These are phyloP conservation scores for Pammene fasciana DNA, from an alignment of 2,888 invertebrate genomes.

Conservation along the genomic window DNA sequence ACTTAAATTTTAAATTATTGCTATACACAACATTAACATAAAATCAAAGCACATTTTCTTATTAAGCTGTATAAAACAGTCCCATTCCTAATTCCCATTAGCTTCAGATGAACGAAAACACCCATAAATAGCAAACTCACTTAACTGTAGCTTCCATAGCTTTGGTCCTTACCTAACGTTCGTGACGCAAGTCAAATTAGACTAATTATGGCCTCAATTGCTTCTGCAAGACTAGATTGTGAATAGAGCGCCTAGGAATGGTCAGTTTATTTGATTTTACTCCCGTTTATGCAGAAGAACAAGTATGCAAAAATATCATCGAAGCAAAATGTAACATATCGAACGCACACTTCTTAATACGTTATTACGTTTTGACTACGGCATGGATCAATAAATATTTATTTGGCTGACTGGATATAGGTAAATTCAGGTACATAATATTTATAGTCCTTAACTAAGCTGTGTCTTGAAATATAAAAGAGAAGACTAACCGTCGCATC, in stretches of 20 bases:
- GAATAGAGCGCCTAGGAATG: conserved; percentile 7
- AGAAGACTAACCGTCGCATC: no score
- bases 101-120: conserved; percentile 23
- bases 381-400: no score
- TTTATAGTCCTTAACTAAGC: no score
- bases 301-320: background rate
- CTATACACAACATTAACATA: background rate
- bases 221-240: conserved; percentile 35
- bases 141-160: conserved; percentile 1
- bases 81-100: conserved; percentile 14
- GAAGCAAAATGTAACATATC: background rate
- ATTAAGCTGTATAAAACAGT: background rate
- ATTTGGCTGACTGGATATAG: no score
- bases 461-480: no score
- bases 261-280: conserved; percentile 1
- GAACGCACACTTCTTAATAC: background rate
- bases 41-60: background rate
- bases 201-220: conserved; percentile 33
- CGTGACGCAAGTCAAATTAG: conserved; percentile 38
- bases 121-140: conserved; percentile 32
- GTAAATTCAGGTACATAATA: no score
- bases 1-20: background rate
- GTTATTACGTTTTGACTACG: no score
- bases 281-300: conserved; percentile 1
- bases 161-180: conserved; percentile 28